Base-by-base conservation (phyloP, 1,140 invertebrate genomes). In the Vanessa atalanta region DNA sequence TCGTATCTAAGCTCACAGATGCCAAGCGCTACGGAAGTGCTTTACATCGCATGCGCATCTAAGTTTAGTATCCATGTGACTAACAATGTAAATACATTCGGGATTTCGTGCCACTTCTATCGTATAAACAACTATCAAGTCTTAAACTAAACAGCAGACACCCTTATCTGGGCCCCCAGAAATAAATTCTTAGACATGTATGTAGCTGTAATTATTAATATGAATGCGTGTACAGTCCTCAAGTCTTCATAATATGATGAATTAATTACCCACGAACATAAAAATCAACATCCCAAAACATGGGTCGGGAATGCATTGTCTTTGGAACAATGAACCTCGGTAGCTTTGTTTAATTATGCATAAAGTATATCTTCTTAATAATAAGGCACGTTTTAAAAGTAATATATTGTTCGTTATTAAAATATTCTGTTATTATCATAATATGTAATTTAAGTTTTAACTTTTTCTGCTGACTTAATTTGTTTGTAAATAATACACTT, bases 281-380 rank as follows among this genome's bases (percentile, higher is more conserved):
- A 72, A 76, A 72, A 78, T 79, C 73, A 73, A 81, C 79, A 88
- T 87, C 83, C 82, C 83, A 87, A 87, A 88, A 85, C 85, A 85
- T 80, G 75, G 69, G 65, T 70, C 79, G 79, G 79, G 78, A 83
- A 83, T 80, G 81, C 82, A 90, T 90, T 89, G 87, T 90, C 80
- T 84, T 79, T 61, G 69, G 82, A 83, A 88, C 84, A 88, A 86
- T 87, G 79, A 85, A 83, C 82, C 37, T 77, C 79, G 57, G 69
- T 66, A 66, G 63, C 60, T 70, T 65, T 74, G 72, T 74, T 77
- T 75, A 72, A 81, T 79, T 77, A 79, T 79, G 77, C 73, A 72
- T 75, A 67, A 77, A 37, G 26, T 61, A 37, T 61, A 61, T n/a
- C 48, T 51, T 51, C 48, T 51, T 12, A 51, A 51, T 51, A 51